Evolutionary conservation across 2,113 vertebrate genomes (phyloP).

Genomic region (Chionodraco myersi): DNA sequence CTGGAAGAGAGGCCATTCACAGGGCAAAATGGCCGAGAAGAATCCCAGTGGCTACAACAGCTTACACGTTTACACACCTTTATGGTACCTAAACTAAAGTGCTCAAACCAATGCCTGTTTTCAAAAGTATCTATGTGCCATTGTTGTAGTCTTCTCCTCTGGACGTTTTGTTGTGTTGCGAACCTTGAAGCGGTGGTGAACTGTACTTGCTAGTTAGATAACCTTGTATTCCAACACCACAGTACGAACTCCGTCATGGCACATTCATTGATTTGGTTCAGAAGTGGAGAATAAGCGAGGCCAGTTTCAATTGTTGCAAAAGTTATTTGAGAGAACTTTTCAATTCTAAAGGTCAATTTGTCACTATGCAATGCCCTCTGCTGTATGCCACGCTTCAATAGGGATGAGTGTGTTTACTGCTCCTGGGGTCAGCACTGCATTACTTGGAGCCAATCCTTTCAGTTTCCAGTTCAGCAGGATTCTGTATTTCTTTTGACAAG

Average conservation of each 20-base stretch:
- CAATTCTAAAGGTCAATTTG: conserved; percentile 53
- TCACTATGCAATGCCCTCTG: conserved; percentile 19
- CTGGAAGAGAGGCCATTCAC: conserved; percentile 79
- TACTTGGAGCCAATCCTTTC: conserved; percentile 28
- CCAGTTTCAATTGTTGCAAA: conserved; percentile 59
- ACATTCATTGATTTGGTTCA: conserved; percentile 69
- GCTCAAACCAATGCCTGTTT: conserved; percentile 18
- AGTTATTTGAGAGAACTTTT: conserved; percentile 55
- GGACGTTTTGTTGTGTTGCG: conserved; percentile 50
- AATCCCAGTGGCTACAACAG: conserved; percentile 54
- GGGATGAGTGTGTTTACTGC: conserved; percentile 34
- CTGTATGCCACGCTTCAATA: conserved; percentile 39
- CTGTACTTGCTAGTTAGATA: conserved; percentile 66
- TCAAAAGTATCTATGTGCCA: neutral
- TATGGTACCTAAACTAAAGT: conserved; percentile 10
- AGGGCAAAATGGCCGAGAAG: conserved; percentile 79
- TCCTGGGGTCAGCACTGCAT: conserved; percentile 59
- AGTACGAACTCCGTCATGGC: conserved; percentile 55
- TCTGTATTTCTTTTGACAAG: conserved; percentile 49
- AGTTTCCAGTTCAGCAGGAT: conserved; percentile 42
- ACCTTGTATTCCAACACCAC: conserved; percentile 65
- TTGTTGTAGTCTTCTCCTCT: too few relatives aligned
- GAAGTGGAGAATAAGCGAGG: conserved; percentile 67
- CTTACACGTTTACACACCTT: neutral
- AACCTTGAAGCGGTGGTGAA: conserved; percentile 70